Evolutionary conservation across 2,888 invertebrate species (phyloP), one percentile per base, ranked within the genome.

Genomic region (Clanis bilineata): DNA sequence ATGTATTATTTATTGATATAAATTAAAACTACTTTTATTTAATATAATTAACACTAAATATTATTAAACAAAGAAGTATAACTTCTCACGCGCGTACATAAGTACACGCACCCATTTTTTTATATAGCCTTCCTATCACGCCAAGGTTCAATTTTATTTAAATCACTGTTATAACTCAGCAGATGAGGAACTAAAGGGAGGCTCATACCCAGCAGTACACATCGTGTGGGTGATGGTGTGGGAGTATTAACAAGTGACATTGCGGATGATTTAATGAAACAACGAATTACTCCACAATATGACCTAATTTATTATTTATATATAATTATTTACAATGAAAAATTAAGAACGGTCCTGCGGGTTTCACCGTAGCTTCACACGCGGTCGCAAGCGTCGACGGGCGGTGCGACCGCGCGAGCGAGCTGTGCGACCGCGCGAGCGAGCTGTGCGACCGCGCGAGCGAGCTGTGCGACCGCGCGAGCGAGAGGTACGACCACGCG

Each of bases 381-480:
- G 58, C 51, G 58, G 15, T 32, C 56, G 54, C 64, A 2, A 12
- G 12, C 22, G 25, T 64, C 55, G 62, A 44, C 44, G 43, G 56
- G 58, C 5, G 47, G 45, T n/a, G n/a, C n/a, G n/a, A n/a, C n/a
- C n/a, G n/a, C n/a, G n/a, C n/a, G n/a, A 32, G 59, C 44, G 28
- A 22, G 60, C 55, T 44, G 57, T 38, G 56, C 57, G 63, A 36
- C 54, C 44, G 58, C 47, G 57, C 12, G 43, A 55, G 55, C 65
- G 64, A 45, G 61, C 64, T 58, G 65, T 45, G 62, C 64, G 60
- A 32, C 59, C 41, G 38, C 62, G 58, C 68, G 58, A 66, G 62
- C 71, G 72, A 72, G 71, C 73, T 82, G 66, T 77, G 74, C 74
- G 85, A 83, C 76, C 81, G 54, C 39, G 43, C 41, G 36, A 47